Evolutionary conservation across 2,113 vertebrate species (phyloP).

Genomic region (Centropus unirufus): DNA sequence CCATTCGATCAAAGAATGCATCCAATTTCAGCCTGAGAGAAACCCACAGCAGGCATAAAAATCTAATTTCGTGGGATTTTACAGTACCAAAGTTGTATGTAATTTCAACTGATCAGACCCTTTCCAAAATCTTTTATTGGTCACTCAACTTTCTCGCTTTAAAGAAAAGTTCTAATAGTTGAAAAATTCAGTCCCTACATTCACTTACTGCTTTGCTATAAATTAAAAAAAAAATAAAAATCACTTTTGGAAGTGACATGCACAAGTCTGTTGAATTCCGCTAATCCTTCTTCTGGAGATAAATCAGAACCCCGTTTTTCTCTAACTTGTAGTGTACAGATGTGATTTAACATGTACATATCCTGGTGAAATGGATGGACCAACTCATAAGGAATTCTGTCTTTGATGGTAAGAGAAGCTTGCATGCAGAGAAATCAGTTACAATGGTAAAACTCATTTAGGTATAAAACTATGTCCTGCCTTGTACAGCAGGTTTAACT

Average conservation of each 20-base stretch:
- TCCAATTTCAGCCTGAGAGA: conserved; percentile 51
- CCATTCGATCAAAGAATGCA: conserved; percentile 61
- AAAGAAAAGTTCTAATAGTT: conserved; percentile 1
- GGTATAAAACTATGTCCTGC: neutral
- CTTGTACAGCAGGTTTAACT: neutral
- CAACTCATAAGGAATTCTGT: neutral
- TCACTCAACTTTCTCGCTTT: neutral
- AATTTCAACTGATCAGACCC: conserved; percentile 12
- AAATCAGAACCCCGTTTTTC: neutral
- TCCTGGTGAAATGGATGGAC: neutral
- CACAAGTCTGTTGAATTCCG: neutral
- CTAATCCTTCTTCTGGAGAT: neutral
- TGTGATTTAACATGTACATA: neutral
- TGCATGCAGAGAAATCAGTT: neutral
- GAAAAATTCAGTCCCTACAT: neutral
- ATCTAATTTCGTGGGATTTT: conserved; percentile 55
- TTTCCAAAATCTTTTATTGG: neutral
- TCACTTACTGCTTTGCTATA: neutral
- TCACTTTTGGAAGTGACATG: neutral
- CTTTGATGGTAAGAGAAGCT: neutral
- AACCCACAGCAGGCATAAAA: conserved; percentile 36
- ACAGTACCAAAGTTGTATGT: neutral
- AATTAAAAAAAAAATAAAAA: neutral
- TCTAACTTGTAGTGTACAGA: neutral
- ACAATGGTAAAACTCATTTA: neutral